These are phyloP conservation scores for Dendrocincla tyrannina DNA, from an alignment of 2,797 vertebrate genomes.

Conservation along the genomic window DNA sequence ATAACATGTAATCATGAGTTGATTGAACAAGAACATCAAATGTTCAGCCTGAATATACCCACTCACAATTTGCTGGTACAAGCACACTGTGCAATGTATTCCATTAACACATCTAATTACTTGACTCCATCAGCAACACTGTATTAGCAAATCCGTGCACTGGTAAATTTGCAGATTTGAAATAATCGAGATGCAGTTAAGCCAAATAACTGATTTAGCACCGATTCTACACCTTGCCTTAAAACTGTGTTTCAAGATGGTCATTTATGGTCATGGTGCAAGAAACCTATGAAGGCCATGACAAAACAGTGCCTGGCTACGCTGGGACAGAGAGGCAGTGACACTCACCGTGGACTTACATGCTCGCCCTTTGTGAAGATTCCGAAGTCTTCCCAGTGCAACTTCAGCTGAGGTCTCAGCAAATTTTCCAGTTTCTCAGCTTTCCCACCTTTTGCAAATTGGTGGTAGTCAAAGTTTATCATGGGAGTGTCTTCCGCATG, in stretches of 20 bases:
- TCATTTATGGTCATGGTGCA: not conserved
- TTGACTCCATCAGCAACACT: not conserved
- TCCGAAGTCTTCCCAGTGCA: constrained; percentile 80
- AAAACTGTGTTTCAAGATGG: not conserved
- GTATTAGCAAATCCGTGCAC: not conserved
- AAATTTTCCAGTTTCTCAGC: constrained; percentile 78
- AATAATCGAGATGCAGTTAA: not conserved
- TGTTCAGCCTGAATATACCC: not conserved
- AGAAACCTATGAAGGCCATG: not conserved
- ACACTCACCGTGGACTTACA: constrained; percentile 77
- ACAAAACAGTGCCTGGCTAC: not conserved
- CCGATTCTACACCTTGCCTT: not conserved
- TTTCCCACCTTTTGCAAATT: constrained; percentile 81
- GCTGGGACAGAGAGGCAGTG: not conserved
- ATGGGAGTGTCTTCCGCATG: constrained; percentile 80
- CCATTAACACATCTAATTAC: not conserved
- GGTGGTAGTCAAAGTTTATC: constrained; percentile 84
- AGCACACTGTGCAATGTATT: not conserved
- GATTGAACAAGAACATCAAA: not conserved
- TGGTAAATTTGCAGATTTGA: not conserved
- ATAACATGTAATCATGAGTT: not conserved
- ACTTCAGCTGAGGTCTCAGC: constrained; percentile 76
- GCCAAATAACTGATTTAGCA: not conserved
- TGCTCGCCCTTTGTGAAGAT: constrained; percentile 74
- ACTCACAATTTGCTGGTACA: not conserved